These are phyloP conservation scores for Dermolepida albohirtum DNA, from an alignment of 2,888 invertebrate genomes.

Conservation along the genomic window DNA sequence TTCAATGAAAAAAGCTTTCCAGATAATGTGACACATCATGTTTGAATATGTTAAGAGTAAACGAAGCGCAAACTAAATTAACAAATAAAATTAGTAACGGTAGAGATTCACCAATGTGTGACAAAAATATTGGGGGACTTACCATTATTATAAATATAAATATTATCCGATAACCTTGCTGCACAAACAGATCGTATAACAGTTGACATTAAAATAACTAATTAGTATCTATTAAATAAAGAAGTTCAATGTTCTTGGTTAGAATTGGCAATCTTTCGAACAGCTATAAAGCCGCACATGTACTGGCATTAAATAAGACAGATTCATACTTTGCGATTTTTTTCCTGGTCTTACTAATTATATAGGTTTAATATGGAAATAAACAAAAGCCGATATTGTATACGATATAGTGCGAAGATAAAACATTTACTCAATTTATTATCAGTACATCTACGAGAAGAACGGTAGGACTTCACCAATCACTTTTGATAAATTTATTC, in stretches of 20 bases:
- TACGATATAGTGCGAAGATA: conserved; percentile 9
- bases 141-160: conserved; percentile 12
- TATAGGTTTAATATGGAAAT: conserved; percentile 21
- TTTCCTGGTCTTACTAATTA: conserved; percentile 29
- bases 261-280: not conserved
- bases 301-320: conserved; percentile 15
- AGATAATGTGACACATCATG: not conserved
- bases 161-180: conserved; percentile 7
- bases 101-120: conserved; percentile 12
- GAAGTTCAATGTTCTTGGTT: not conserved
- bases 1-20: conserved; percentile 7
- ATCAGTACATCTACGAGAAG: conserved; percentile 4
- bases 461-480: not conserved
- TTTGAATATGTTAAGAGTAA: conserved; percentile 6
- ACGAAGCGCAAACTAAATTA: conserved; percentile 17
- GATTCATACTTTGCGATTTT: conserved; percentile 34
- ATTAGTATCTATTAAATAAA: conserved; percentile 3
- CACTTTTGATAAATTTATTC: not conserved
- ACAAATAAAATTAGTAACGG: conserved; percentile 26
- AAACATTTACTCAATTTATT: conserved; percentile 33
- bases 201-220: not conserved
- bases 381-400: conserved; percentile 29
- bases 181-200: conserved; percentile 5
- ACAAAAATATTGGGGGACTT: conserved; percentile 16
- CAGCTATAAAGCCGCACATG: conserved; percentile 7